Percentiles rank a stretch among this genome's conserved stretches.
Conservation (phyloP, 2,113 vertebrate species). For the Ameiurus melas region DNA sequence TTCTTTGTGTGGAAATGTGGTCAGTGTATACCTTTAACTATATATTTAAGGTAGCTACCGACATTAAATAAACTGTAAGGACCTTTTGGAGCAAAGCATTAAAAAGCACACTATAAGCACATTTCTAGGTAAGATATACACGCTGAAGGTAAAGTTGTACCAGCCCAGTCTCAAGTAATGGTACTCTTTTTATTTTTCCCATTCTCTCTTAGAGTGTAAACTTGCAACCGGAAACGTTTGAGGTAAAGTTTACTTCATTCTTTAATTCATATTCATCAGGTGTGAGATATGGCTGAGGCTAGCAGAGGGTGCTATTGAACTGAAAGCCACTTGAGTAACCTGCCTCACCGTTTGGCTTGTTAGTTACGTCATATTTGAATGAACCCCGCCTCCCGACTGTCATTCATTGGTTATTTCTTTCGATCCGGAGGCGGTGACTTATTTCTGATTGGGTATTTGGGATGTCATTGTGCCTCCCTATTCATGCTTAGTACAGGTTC, state of each 20-base stretch:
- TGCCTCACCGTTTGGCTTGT: background rate
- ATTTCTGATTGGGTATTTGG: constrained; percentile 51
- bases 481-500: constrained; percentile 54
- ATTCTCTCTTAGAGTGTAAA: background rate
- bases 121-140: background rate
- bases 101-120: background rate
- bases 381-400: background rate
- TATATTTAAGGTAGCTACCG: background rate
- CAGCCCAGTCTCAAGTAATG: background rate
- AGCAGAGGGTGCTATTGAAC: constrained; percentile 41
- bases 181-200: background rate
- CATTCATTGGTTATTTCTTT: constrained; percentile 46
- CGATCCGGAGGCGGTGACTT: background rate
- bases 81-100: background rate
- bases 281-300: too few relatives aligned
- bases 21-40: background rate
- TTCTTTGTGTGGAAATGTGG: background rate
- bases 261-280: background rate
- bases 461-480: constrained; percentile 28
- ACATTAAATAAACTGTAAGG: background rate
- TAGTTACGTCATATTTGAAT: constrained; percentile 43
- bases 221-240: background rate
- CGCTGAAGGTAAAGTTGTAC: background rate
- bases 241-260: background rate
- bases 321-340: background rate